phyloP scores from a whole-genome alignment of 2,113 vertebrate species.

The Dunckerocampus dactyliophorus region DNA sequence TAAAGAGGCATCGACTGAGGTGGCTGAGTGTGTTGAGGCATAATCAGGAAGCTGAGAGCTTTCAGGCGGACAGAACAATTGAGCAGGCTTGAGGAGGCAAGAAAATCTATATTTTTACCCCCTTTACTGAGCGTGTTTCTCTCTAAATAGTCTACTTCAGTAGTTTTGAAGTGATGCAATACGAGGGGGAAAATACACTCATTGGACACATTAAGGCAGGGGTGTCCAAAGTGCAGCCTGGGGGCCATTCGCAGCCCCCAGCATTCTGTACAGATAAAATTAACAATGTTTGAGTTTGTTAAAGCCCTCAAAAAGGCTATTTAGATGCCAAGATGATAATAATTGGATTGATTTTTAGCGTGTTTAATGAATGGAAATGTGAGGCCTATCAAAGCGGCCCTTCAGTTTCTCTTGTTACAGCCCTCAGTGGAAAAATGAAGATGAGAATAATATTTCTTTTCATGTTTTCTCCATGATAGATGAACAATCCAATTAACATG shows the following conservation, averaged over 20 bases:
- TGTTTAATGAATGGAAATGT: too few relatives aligned
- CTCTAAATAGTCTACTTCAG: slow-evolving; percentile 30
- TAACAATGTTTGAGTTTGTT: too few relatives aligned
- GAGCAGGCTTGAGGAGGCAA: slow-evolving; percentile 27
- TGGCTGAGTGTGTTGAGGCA: slow-evolving; percentile 34
- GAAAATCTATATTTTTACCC: slow-evolving; percentile 1
- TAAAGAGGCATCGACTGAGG: slow-evolving; percentile 59
- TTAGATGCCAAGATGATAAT: too few relatives aligned
- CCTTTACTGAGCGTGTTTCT: slow-evolving; percentile 17
- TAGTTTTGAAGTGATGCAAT: slow-evolving; percentile 8
- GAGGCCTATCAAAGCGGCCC: too few relatives aligned
- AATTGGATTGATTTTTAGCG: too few relatives aligned
- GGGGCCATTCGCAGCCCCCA: too few relatives aligned
- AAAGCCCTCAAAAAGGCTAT: too few relatives aligned
- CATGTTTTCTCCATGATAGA: slow-evolving; percentile 33
- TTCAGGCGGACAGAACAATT: slow-evolving; percentile 52
- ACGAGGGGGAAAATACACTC: neutral
- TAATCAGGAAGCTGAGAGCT: slow-evolving; percentile 58
- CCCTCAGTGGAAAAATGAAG: slow-evolving; percentile 2
- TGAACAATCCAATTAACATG: slow-evolving; percentile 62
- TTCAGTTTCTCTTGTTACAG: too few relatives aligned
- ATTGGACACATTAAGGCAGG: too few relatives aligned
- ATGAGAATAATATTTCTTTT: slow-evolving; percentile 10
- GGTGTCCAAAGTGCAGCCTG: too few relatives aligned
- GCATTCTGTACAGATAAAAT: too few relatives aligned